phyloP scores from a whole-genome alignment of 2,113 vertebrate species.

The Etheostoma spectabile region DNA sequence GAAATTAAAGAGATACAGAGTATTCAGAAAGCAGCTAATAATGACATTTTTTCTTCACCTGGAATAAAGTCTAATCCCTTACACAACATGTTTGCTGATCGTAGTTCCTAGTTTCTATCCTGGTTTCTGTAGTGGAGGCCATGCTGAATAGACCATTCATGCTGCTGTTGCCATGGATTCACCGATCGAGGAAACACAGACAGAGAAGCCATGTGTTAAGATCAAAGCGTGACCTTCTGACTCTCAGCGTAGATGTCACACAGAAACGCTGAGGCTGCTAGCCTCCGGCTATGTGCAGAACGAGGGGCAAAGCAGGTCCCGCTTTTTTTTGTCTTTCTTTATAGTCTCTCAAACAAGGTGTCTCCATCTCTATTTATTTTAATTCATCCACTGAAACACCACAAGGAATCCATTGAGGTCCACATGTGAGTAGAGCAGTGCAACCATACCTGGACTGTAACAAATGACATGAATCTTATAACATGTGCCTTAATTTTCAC shows the following conservation, averaged over 20 bases:
- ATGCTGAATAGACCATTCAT: constrained; percentile 43
- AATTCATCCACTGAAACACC: neutral
- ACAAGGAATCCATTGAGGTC: neutral
- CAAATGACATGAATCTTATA: no score
- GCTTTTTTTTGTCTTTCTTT: constrained; percentile 23
- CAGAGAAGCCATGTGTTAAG: constrained; percentile 31
- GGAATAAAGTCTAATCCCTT: neutral
- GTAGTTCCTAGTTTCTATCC: no score
- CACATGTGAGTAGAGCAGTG: no score
- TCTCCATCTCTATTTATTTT: neutral
- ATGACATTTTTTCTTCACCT: neutral
- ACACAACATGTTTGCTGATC: constrained; percentile 9
- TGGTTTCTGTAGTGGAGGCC: constrained; percentile 16
- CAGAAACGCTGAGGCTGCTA: neutral
- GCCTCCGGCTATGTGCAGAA: constrained; percentile 24
- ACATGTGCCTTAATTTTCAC: no score
- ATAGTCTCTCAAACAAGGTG: constrained; percentile 1
- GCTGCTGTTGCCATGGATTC: constrained; percentile 55
- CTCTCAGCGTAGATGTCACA: constrained; percentile 25
- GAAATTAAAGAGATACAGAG: neutral
- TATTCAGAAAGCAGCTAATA: neutral
- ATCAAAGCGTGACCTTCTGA: constrained; percentile 34
- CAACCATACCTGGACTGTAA: no score
- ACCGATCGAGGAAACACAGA: constrained; percentile 19
- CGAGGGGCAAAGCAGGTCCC: neutral